A percentile compares a stretch with the other conserved stretches of the same genome.
These are phyloP conservation scores for Meta bourneti DNA, from an alignment of 2,888 invertebrate genomes.

Conservation along the genomic window DNA sequence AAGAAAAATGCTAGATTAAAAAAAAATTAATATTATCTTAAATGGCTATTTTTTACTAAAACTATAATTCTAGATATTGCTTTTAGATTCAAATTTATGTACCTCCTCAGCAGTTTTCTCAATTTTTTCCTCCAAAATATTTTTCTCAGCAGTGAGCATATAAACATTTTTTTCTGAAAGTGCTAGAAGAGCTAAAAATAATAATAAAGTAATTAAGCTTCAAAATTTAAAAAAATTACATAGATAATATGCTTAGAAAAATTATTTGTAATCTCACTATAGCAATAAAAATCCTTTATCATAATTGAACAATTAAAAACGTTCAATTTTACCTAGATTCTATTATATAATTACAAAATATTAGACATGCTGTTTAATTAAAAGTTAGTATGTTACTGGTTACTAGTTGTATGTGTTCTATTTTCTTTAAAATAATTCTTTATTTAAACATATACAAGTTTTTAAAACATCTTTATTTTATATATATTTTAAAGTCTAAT, in stretches of 20 bases:
- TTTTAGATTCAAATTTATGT: not conserved
- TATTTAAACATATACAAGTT: too few relatives aligned
- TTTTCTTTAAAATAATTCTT: too few relatives aligned
- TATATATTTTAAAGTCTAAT: too few relatives aligned
- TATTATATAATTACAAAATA: too few relatives aligned
- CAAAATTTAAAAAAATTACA: not conserved
- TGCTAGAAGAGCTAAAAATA: slow-evolving; percentile 50
- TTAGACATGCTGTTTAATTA: too few relatives aligned
- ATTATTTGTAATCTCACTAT: not conserved
- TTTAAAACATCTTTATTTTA: not conserved
- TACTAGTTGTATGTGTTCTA: too few relatives aligned
- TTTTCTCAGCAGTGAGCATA: slow-evolving; percentile 66
- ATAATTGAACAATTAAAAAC: not conserved
- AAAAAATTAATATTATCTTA: too few relatives aligned
- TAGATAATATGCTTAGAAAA: not conserved
- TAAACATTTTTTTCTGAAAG: slow-evolving; percentile 73
- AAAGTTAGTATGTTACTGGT: too few relatives aligned
- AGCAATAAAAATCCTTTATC: not conserved
- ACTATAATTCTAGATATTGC: not conserved
- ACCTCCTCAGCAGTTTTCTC: slow-evolving; percentile 61
- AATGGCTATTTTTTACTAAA: not conserved
- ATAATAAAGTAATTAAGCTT: not conserved
- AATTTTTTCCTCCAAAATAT: slow-evolving; percentile 73
- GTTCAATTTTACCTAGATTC: not conserved
- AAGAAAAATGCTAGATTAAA: too few relatives aligned